These are phyloP conservation scores for Danio tinwini DNA, from an alignment of 2,797 vertebrate species.

Conservation along the genomic window DNA sequence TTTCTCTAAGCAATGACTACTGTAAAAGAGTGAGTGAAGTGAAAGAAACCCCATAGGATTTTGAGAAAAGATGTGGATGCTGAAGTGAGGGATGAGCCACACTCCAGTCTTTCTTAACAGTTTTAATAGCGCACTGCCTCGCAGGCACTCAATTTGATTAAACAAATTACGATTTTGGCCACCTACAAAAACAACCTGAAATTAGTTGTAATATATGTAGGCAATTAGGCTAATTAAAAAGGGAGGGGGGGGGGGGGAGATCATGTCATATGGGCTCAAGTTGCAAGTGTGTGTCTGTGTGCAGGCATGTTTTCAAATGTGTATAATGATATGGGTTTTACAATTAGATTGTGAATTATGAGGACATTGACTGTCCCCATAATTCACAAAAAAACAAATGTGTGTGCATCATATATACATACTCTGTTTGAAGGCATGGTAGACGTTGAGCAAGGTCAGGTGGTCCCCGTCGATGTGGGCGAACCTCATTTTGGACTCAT, in stretches of 20 bases:
- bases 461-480: slow-evolving; percentile 99
- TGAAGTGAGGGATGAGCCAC: neutral
- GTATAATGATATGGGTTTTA: no score
- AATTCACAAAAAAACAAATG: neutral
- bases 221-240: slow-evolving; percentile 38
- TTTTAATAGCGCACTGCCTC: slow-evolving; percentile 3
- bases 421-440: slow-evolving; percentile 99
- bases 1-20: neutral
- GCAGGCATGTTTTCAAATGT: neutral
- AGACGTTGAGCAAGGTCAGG: slow-evolving; percentile 99
- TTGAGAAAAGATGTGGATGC: slow-evolving; percentile 8
- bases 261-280: neutral
- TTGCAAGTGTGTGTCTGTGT: neutral
- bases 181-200: slow-evolving; percentile 23
- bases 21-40: neutral
- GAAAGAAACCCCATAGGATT: neutral
- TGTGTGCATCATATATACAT: slow-evolving; percentile 65
- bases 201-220: slow-evolving; percentile 13
- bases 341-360: no score
- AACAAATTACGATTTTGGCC: slow-evolving; percentile 25
- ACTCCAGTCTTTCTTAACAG: neutral
- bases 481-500: slow-evolving; percentile 99
- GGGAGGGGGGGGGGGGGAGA: neutral
- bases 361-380: no score
- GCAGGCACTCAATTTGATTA: slow-evolving; percentile 18